A percentile compares a stretch with the other conserved stretches of the same genome.
phyloP scores from a whole-genome alignment of 2,113 vertebrate genomes.

The Beaufortia kweichowensis region DNA sequence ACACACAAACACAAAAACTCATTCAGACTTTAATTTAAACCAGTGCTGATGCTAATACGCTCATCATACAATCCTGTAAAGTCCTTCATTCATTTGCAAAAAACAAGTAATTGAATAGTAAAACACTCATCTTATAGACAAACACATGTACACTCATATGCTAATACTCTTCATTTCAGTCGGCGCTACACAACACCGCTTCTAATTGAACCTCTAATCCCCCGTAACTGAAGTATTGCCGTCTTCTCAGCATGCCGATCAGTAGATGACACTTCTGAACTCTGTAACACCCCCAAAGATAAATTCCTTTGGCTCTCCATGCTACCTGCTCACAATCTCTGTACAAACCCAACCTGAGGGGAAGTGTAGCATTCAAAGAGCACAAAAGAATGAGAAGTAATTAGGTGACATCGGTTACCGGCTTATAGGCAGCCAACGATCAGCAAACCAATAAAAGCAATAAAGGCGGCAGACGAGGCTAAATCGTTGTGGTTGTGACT shows the following conservation, averaged over 20 bases:
- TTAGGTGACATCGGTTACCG: conserved; percentile 20
- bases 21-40: conserved; percentile 18
- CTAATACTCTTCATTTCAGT: conserved; percentile 31
- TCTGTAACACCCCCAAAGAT: neutral
- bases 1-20: neutral
- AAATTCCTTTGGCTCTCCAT: neutral
- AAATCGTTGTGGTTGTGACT: conserved; percentile 54
- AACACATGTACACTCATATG: conserved; percentile 15
- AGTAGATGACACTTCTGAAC: conserved; percentile 6
- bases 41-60: neutral
- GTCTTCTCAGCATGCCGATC: conserved; percentile 2
- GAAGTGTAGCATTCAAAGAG: neutral
- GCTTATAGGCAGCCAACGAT: neutral
- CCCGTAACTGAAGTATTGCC: neutral
- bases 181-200: conserved; percentile 6
- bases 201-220: conserved; percentile 47
- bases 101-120: conserved; percentile 2
- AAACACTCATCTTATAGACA: conserved; percentile 16
- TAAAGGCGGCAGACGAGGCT: conserved; percentile 42
- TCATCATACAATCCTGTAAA: neutral
- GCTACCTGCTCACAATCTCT: conserved; percentile 26
- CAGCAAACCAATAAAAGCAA: conserved; percentile 36
- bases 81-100: conserved; percentile 31
- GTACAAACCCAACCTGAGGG: conserved; percentile 3
- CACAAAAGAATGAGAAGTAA: neutral